Conservation (phyloP, 2,113 vertebrate species). For the Epinephelus lanceolatus region DNA sequence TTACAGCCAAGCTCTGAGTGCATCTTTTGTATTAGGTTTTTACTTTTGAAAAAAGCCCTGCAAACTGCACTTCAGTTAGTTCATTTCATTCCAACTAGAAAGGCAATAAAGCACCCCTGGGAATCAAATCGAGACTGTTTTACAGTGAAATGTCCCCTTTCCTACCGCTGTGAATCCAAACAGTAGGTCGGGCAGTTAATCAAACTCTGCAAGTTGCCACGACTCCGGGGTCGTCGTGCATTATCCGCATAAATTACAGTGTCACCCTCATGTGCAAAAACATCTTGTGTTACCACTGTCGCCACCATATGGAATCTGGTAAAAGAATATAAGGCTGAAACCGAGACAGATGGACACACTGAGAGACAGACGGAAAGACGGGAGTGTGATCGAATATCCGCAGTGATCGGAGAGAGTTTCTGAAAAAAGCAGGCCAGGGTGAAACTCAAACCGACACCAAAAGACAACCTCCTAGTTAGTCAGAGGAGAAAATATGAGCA, state of each 20-base stretch:
- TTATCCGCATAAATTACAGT: slow-evolving; percentile 61
- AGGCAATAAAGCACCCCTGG: slow-evolving; percentile 19
- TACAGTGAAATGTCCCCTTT: slow-evolving; percentile 6
- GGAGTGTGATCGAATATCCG: slow-evolving; percentile 63
- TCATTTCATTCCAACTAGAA: slow-evolving; percentile 17
- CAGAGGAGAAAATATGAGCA: slow-evolving; percentile 59
- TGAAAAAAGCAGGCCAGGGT: slow-evolving; percentile 44
- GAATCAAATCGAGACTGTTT: slow-evolving; percentile 31
- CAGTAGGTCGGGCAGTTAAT: slow-evolving; percentile 52
- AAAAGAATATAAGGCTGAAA: slow-evolving; percentile 59
- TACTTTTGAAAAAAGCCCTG: neutral
- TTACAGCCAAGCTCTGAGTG: slow-evolving; percentile 36
- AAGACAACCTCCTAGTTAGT: slow-evolving; percentile 52
- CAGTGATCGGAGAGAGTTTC: slow-evolving; percentile 46
- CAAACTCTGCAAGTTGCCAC: slow-evolving; percentile 36
- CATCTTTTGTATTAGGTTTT: slow-evolving; percentile 39
- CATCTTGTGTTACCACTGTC: slow-evolving; percentile 61
- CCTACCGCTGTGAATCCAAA: slow-evolving; percentile 45
- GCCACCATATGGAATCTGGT: slow-evolving; percentile 53
- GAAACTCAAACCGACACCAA: slow-evolving; percentile 61
- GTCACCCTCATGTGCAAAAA: slow-evolving; percentile 46
- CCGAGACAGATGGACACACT: slow-evolving; percentile 40
- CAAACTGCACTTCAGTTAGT: neutral
- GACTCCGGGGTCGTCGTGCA: slow-evolving; percentile 26
- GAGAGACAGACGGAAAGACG: slow-evolving; percentile 49